Evolutionary conservation across 2,797 vertebrate species (phyloP).

Genomic region (Bovichtus diacanthus): DNA sequence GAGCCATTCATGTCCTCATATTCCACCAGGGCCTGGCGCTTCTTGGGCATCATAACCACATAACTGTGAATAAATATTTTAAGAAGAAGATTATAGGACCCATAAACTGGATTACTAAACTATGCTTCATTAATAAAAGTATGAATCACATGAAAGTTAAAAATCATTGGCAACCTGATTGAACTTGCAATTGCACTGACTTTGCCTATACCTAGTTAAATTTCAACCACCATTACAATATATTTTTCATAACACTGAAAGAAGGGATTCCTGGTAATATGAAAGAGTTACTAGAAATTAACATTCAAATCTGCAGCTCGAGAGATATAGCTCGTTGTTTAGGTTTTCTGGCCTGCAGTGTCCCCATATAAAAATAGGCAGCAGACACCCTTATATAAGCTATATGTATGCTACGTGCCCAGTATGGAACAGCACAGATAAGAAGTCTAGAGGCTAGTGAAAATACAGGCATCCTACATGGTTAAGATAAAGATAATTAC

Average conservation of each 20-base stretch:
- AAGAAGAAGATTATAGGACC: background rate
- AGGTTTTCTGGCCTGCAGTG: background rate
- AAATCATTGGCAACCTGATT: background rate
- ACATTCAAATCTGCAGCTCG: background rate
- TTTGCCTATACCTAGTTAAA: background rate
- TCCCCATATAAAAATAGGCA: background rate
- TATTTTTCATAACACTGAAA: background rate
- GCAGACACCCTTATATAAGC: background rate
- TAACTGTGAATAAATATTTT: conserved; percentile 81
- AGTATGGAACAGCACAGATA: background rate
- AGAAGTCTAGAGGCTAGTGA: background rate
- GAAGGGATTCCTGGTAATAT: background rate
- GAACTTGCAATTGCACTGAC: background rate
- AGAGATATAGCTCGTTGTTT: background rate
- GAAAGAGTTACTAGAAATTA: background rate
- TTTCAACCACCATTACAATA: background rate
- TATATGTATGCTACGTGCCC: background rate
- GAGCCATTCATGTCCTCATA: conserved; percentile 94
- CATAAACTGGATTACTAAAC: background rate
- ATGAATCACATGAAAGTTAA: background rate
- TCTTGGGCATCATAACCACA: conserved; percentile 98
- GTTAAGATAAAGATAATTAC: too few relatives aligned
- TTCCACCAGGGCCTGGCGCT: conserved; percentile 94
- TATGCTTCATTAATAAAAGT: background rate
- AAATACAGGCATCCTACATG: background rate